phyloP scores from a whole-genome alignment of 2,113 vertebrate genomes.

The Carettochelys insculpta region DNA sequence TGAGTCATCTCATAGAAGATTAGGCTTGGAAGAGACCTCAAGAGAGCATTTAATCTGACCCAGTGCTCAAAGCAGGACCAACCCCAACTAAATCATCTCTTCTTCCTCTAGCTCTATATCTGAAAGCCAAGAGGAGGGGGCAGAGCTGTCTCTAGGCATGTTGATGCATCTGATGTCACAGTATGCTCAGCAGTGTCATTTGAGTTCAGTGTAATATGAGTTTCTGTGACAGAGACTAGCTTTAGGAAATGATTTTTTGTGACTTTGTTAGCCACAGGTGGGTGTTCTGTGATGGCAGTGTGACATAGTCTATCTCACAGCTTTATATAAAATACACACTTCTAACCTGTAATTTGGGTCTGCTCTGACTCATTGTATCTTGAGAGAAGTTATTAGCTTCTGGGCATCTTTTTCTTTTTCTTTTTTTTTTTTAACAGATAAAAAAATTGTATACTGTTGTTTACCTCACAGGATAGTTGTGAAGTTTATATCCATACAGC shows the following conservation, averaged over 20 bases:
- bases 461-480: accelerated
- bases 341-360: not conserved
- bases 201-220: not conserved
- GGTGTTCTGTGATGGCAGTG: not conserved
- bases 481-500: not conserved
- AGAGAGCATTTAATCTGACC: too few relatives aligned
- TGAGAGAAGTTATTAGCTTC: not conserved
- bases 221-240: not conserved
- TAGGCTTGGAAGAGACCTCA: too few relatives aligned
- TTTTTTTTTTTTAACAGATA: too few relatives aligned
- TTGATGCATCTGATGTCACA: not conserved
- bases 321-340: not conserved
- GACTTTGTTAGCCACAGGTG: not conserved
- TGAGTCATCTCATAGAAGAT: not conserved
- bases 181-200: not conserved
- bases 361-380: not conserved
- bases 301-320: not conserved
- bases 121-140: not conserved
- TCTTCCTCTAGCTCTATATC: not conserved
- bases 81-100: not conserved
- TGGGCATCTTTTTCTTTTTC: not conserved
- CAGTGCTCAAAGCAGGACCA: too few relatives aligned
- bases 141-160: not conserved
- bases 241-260: not conserved
- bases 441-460: not conserved